Percentiles rank a stretch among this genome's conserved stretches.
Evolutionary conservation across 2,113 vertebrate genomes (phyloP).

Genomic region (Bujurquina vittata): DNA sequence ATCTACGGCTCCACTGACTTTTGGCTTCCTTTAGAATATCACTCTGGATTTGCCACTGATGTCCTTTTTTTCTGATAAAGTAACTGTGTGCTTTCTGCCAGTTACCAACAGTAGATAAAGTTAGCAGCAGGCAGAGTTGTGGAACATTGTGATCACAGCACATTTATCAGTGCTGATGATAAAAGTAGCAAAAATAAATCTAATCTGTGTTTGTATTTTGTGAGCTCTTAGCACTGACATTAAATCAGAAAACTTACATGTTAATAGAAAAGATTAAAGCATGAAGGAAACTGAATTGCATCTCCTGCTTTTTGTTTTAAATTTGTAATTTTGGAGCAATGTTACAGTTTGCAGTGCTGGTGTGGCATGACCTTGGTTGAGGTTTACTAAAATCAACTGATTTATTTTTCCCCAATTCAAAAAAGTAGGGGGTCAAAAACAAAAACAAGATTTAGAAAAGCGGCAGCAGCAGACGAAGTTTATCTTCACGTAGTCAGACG

Average conservation of each 20-base stretch:
- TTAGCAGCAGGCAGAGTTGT: neutral
- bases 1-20: neutral
- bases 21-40: neutral
- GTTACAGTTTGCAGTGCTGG: neutral
- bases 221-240: neutral
- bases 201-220: neutral
- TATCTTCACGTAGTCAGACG: neutral
- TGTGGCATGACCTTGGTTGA: neutral
- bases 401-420: neutral
- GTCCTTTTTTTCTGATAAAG: neutral
- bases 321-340: constrained; percentile 25
- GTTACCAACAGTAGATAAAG: neutral
- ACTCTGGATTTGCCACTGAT: neutral
- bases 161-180: neutral
- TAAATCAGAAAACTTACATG: neutral
- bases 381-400: constrained; percentile 4
- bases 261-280: neutral
- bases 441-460: constrained; percentile 20
- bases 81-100: neutral
- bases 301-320: constrained; percentile 38
- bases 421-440: constrained; percentile 3
- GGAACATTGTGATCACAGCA: neutral
- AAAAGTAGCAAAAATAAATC: neutral
- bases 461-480: constrained; percentile 9
- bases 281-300: constrained; percentile 33